phyloP scores from a whole-genome alignment of 1,140 invertebrate species.

The Platyscapa corneri region DNA sequence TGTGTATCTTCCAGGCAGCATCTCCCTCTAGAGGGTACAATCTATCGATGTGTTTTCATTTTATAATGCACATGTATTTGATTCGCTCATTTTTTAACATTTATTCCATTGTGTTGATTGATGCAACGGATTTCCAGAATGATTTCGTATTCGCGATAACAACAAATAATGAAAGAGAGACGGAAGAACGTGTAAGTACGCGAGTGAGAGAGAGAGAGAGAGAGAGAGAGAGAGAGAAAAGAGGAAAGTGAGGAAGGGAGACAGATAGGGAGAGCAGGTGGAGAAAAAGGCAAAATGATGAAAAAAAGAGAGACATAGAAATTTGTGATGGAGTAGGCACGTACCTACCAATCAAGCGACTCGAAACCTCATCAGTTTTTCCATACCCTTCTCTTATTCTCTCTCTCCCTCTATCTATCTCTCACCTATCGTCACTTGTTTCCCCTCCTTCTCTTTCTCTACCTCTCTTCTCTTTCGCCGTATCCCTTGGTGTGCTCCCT shows the following conservation, averaged over 20 bases:
- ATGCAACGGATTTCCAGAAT: constrained; percentile 50
- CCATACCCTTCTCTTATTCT: constrained; percentile 58
- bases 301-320: constrained; percentile 59
- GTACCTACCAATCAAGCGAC: constrained; percentile 74
- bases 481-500: constrained; percentile 57
- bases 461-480: constrained; percentile 36
- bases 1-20: background rate
- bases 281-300: constrained; percentile 55
- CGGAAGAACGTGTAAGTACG: constrained; percentile 4
- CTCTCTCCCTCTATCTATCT: constrained; percentile 41
- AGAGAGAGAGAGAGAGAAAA: background rate
- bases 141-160: constrained; percentile 52
- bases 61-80: constrained; percentile 44
- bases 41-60: constrained; percentile 41
- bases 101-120: constrained; percentile 53
- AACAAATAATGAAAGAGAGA: constrained; percentile 50
- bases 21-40: background rate
- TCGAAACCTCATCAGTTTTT: constrained; percentile 74
- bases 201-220: background rate
- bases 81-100: constrained; percentile 40
- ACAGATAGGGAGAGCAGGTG: constrained; percentile 9
- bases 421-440: constrained; percentile 43
- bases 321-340: constrained; percentile 72
- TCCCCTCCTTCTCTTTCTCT: background rate
- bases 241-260: background rate